Percentiles rank a stretch among this genome's conserved stretches.
Conservation (phyloP, 2,888 invertebrate species). For the Morpho achilles region DNA sequence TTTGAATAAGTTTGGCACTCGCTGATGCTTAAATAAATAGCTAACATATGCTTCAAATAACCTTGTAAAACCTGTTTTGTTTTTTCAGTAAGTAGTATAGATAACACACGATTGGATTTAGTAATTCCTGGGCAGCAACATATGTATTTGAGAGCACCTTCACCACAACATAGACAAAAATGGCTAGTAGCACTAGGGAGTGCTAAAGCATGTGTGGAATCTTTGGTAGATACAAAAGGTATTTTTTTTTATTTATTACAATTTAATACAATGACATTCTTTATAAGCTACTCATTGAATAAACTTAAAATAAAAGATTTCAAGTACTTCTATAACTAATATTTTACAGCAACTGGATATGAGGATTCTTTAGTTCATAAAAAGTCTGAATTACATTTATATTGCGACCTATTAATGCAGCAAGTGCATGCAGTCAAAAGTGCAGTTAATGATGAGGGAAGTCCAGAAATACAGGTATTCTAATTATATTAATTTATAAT, state of each 20-base stretch:
- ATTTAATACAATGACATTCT: no score
- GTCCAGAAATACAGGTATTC: conserved; percentile 80
- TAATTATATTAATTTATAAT: background rate
- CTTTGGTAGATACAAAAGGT: conserved; percentile 62
- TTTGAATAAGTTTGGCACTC: no score
- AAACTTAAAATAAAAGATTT: background rate
- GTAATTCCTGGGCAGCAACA: conserved; percentile 91
- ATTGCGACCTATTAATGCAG: conserved; percentile 91
- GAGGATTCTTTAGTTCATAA: conserved; percentile 83
- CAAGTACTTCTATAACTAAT: background rate
- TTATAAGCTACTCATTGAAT: background rate
- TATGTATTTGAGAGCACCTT: conserved; percentile 87
- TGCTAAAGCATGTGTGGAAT: conserved; percentile 85
- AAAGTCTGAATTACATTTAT: conserved; percentile 87
- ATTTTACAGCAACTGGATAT: conserved; percentile 57
- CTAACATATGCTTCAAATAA: no score
- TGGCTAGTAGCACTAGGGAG: conserved; percentile 91
- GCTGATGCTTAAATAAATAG: no score
- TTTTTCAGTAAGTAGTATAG: conserved; percentile 83
- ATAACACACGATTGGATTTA: conserved; percentile 85
- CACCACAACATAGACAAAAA: conserved; percentile 87
- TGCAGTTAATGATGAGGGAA: conserved; percentile 76
- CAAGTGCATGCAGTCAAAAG: conserved; percentile 88
- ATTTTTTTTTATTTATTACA: conserved; percentile 7
- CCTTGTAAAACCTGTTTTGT: conserved; percentile 3